Evolutionary conservation across 2,113 vertebrate genomes (phyloP).

Genomic region (Nesogale talazaci): DNA sequence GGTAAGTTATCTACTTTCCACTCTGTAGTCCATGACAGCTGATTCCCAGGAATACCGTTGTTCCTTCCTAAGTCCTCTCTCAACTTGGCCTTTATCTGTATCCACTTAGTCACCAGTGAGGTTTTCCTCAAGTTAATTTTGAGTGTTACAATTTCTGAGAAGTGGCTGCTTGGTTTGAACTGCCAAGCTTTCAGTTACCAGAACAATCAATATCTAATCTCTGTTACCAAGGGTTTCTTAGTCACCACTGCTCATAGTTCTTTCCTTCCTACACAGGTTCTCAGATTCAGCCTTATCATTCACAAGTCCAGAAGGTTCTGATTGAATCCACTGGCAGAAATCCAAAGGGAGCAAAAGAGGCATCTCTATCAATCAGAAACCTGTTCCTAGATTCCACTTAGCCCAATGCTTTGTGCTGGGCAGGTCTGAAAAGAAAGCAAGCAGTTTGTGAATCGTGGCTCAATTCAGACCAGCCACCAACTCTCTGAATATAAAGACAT

Average conservation of each 20-base stretch:
- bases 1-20: not conserved
- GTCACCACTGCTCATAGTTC: not conserved
- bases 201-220: too few relatives aligned
- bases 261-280: not conserved
- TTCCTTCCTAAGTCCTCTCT: not conserved
- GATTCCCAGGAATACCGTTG: not conserved
- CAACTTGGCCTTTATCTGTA: not conserved
- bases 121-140: too few relatives aligned
- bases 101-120: not conserved
- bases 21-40: not conserved
- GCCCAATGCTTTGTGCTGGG: not conserved
- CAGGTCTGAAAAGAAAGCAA: not conserved
- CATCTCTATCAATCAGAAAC: not conserved
- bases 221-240: not conserved
- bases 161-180: too few relatives aligned
- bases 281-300: not conserved
- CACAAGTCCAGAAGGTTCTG: not conserved
- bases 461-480: not conserved
- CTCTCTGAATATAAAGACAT: not conserved
- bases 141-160: too few relatives aligned
- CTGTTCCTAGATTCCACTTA: not conserved
- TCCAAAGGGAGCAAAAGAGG: not conserved
- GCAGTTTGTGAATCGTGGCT: not conserved
- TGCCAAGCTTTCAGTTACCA: too few relatives aligned
- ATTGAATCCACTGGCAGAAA: not conserved